Evolutionary conservation across 2,888 invertebrate species (phyloP), one percentile per base, ranked within the genome.

Genomic region (Cerceris rybyensis): DNA sequence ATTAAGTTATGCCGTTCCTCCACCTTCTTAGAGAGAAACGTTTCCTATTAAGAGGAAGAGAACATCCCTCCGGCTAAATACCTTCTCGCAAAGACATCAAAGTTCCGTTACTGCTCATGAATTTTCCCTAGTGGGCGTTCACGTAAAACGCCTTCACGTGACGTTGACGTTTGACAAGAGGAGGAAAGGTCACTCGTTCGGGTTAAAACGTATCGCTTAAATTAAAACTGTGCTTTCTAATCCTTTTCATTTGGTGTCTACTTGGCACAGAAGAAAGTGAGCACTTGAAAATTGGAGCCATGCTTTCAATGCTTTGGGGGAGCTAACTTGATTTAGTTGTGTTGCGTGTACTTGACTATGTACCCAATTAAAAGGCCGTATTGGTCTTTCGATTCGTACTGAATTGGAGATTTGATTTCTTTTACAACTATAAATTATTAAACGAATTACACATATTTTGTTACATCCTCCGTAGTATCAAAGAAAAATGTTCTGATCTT

Each of bases 1-100:
- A 91, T 91, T 88, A 89, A 90, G 88, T 90, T 91, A 90, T 86
- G 84, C 84, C 88, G 84, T 84, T 82, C 85, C 81, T 79, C 82
- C 81, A 77, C 81, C 84, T 82, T 84, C 87, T 86, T 82, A 72
- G 82, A 84, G 86, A 83, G 88, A 89, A 90, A 88, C 87, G 89
- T 89, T 91, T 90, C 88, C 88, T 88, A 88, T 89, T 88, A 89
- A 88, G 88, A 87, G 86, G 84, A 80, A 84, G 85, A 76, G 87
- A 87, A 87, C 87, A 87, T 89, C 86, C 87, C 84, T 83, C 82
- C 80, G 86, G 89, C 76, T 82, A 82, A 86, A 83, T 84, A 80
- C 78, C 85, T 82, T 65, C 81, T 81, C 73, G 80, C 81, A 82
- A 85, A 89, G 88, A 88, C 89, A 88, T 89, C 89, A 89, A 90